Percentiles rank a stretch among this genome's conserved stretches.
phyloP scores from a whole-genome alignment of 2,797 vertebrate species.

The Brachymystax lenok region DNA sequence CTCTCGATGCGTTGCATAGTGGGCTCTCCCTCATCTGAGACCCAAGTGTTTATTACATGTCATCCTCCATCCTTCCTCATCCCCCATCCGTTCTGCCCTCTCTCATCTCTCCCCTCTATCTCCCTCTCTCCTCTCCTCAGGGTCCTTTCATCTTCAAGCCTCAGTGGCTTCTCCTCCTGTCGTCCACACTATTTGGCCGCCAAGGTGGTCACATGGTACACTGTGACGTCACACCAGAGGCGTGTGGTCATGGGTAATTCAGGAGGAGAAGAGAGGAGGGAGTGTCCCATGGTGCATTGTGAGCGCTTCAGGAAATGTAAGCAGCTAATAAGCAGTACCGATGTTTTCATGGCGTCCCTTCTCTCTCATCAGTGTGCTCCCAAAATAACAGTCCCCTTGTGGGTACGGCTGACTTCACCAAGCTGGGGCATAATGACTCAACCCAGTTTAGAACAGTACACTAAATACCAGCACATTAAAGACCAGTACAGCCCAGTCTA shows the following conservation, averaged over 20 bases:
- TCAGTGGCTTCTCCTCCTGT: slow-evolving; percentile 27
- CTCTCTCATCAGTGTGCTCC: slow-evolving; percentile 70
- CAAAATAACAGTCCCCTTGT: slow-evolving; percentile 73
- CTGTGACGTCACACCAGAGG: slow-evolving; percentile 14
- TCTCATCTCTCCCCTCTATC: not conserved
- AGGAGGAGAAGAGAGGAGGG: slow-evolving; percentile 46
- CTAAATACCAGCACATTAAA: slow-evolving; percentile 27
- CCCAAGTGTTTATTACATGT: slow-evolving; percentile 23
- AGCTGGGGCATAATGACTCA: slow-evolving; percentile 36
- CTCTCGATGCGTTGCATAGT: not conserved
- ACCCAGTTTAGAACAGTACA: slow-evolving; percentile 57
- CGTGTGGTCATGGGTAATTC: not conserved
- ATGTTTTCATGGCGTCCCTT: slow-evolving; percentile 67
- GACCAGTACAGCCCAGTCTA: slow-evolving; percentile 63
- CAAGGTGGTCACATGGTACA: slow-evolving; percentile 24
- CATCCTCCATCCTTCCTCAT: not conserved
- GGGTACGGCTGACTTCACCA: slow-evolving; percentile 63
- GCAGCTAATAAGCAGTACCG: slow-evolving; percentile 70
- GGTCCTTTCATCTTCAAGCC: slow-evolving; percentile 33
- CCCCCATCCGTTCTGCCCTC: not conserved
- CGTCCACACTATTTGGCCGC: slow-evolving; percentile 11
- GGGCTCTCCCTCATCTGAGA: slow-evolving; percentile 24
- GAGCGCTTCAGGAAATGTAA: slow-evolving; percentile 72
- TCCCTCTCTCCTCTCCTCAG: not conserved
- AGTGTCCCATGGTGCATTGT: slow-evolving; percentile 61